A percentile compares a stretch with the other conserved stretches of the same genome.
Evolutionary conservation across 2,113 vertebrate species (phyloP).

Genomic region (Clarias gariepinus): DNA sequence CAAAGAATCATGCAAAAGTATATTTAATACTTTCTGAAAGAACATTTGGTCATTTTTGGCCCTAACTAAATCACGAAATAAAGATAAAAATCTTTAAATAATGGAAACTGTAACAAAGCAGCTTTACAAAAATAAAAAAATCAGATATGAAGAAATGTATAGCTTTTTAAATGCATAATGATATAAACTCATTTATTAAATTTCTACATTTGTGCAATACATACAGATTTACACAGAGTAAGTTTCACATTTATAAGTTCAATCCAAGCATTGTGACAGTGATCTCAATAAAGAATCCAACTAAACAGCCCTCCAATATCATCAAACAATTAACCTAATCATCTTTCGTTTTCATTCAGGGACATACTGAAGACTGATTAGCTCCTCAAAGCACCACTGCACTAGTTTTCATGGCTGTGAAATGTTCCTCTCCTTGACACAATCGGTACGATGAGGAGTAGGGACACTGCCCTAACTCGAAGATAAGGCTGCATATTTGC

Average conservation of each 20-base stretch:
- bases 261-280: neutral
- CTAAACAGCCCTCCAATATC: neutral
- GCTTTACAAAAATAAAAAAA: no score
- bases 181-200: no score
- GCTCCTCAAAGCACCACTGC: neutral
- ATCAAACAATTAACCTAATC: neutral
- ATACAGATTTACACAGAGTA: neutral
- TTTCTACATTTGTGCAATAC: no score
- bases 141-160: no score
- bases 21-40: neutral
- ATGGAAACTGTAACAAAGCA: no score
- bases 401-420: neutral
- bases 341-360: neutral
- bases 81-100: no score
- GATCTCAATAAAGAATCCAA: neutral
- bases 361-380: neutral
- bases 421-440: neutral
- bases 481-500: constrained; percentile 16
- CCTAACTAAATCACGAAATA: neutral
- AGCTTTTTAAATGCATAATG: no score
- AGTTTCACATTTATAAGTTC: neutral
- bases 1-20: no score
- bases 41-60: neutral
- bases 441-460: neutral
- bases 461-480: neutral